Conservation (phyloP, 2,797 vertebrate species). For the Masticophis lateralis region DNA sequence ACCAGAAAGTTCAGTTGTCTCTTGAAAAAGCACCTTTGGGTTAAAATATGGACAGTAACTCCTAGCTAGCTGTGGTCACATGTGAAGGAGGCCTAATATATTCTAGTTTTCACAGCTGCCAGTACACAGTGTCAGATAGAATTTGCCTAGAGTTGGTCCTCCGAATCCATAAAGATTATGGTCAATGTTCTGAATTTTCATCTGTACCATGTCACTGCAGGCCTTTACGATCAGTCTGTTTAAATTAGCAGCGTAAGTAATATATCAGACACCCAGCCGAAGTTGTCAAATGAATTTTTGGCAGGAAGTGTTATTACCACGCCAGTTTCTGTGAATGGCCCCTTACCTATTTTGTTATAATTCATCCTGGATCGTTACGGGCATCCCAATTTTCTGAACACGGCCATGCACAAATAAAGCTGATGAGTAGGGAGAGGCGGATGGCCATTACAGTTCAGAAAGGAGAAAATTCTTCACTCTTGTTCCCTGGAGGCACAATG, state of each 20-base stretch:
- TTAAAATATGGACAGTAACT: not conserved
- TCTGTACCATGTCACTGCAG: constrained; percentile 20
- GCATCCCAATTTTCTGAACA: not conserved
- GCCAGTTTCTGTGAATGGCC: not conserved
- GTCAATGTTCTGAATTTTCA: constrained; percentile 44
- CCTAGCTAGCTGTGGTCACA: not conserved
- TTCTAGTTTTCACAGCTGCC: not conserved
- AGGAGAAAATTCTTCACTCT: constrained; percentile 5
- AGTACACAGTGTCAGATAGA: constrained; percentile 27
- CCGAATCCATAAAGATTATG: constrained; percentile 48
- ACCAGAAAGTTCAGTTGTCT: no score
- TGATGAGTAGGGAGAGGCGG: not conserved
- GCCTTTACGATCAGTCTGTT: not conserved
- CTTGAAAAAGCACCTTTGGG: no score
- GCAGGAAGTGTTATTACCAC: not conserved
- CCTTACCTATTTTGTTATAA: not conserved
- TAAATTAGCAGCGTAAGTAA: not conserved
- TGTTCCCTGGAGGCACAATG: not conserved
- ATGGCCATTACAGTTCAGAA: not conserved
- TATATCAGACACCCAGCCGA: not conserved
- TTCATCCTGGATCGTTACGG: not conserved
- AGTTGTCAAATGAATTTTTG: not conserved
- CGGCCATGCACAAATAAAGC: constrained; percentile 7
- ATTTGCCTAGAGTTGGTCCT: constrained; percentile 49
- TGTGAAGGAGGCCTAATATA: not conserved